These are phyloP conservation scores for Anthonomus grandis DNA, from an alignment of 1,140 invertebrate species.

Conservation along the genomic window DNA sequence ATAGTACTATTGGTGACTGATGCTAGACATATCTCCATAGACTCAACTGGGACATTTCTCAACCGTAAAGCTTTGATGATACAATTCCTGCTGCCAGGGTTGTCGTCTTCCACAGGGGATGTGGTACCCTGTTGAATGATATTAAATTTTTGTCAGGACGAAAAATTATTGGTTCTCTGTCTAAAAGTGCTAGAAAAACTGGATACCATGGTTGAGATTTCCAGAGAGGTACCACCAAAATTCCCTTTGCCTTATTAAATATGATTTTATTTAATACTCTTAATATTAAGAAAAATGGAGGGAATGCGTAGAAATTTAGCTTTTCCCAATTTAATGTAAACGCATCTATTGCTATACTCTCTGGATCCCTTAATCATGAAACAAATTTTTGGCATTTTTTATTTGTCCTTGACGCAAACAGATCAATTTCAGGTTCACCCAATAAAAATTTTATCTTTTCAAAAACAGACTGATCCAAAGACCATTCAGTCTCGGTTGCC, in stretches of 20 bases:
- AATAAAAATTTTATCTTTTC: constrained; percentile 14
- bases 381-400: constrained; percentile 17
- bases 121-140: no score
- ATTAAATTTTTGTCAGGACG: no score
- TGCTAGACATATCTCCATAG: not conserved
- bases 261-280: constrained; percentile 30
- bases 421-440: constrained; percentile 27
- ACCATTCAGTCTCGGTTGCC: constrained; percentile 29
- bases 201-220: constrained; percentile 1
- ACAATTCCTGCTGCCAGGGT: not conserved
- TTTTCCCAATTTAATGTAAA: constrained; percentile 13
- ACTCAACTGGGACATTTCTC: not conserved
- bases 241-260: not conserved
- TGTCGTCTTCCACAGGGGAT: not conserved
- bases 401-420: constrained; percentile 22
- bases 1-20: not conserved
- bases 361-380: constrained; percentile 9
- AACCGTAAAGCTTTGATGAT: not conserved
- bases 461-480: not conserved
- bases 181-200: not conserved
- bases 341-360: constrained; percentile 2
- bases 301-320: constrained; percentile 13
- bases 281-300: constrained; percentile 5
- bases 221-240: constrained; percentile 3
- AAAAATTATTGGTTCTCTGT: not conserved